These are phyloP conservation scores for Leptinotarsa juncta DNA, from an alignment of 2,888 invertebrate genomes.

Conservation along the genomic window DNA sequence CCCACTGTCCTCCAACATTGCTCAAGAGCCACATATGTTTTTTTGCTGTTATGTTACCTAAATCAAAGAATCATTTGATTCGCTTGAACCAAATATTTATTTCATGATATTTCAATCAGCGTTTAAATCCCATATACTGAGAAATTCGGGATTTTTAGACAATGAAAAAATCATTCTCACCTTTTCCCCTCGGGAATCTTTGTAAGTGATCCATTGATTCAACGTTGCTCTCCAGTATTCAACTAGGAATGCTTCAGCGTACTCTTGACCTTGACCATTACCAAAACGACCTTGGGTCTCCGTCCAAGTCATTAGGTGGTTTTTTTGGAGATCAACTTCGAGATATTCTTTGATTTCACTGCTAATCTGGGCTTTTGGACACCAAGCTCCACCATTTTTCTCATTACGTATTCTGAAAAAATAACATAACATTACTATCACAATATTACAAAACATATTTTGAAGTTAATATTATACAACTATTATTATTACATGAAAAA, in stretches of 20 bases:
- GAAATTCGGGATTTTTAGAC: no score
- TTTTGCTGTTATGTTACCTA: no score
- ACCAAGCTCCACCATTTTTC: slow-evolving; percentile 92
- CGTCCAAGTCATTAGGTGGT: slow-evolving; percentile 84
- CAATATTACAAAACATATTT: no score
- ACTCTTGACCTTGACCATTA: slow-evolving; percentile 91
- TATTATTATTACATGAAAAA: no score
- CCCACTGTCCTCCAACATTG: no score
- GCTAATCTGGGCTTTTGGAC: slow-evolving; percentile 84
- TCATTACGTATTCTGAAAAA: slow-evolving; percentile 83
- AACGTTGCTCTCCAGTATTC: slow-evolving; percentile 82
- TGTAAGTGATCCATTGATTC: slow-evolving; percentile 82
- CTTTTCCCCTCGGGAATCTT: slow-evolving; percentile 81
- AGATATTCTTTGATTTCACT: slow-evolving; percentile 83
- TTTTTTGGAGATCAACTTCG: slow-evolving; percentile 80
- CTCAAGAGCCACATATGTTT: no score
- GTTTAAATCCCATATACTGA: no score
- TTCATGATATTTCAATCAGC: no score
- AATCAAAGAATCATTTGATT: no score
- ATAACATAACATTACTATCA: neutral
- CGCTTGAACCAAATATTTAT: no score
- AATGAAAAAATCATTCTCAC: slow-evolving; percentile 66
- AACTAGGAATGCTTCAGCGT: slow-evolving; percentile 83
- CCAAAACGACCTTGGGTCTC: slow-evolving; percentile 94
- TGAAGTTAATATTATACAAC: no score